A percentile compares a stretch with the other conserved stretches of the same genome.
These are phyloP conservation scores for Lophura swinhoii DNA, from an alignment of 2,797 vertebrate species.

Conservation along the genomic window DNA sequence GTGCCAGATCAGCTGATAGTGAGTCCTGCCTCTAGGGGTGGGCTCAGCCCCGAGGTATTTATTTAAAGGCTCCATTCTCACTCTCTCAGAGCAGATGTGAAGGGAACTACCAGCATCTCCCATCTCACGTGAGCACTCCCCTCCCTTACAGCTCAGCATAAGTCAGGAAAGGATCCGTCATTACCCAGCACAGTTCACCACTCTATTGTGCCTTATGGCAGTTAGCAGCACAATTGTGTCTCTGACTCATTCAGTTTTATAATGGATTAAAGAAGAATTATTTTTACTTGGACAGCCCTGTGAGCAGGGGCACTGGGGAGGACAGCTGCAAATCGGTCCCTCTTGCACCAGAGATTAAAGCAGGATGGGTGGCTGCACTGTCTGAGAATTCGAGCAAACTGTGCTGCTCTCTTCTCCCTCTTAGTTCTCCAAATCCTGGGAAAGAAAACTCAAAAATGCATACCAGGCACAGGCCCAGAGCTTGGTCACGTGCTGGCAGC, in stretches of 20 bases:
- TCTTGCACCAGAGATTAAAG: not conserved
- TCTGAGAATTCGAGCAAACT: not conserved
- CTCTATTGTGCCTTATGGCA: not conserved
- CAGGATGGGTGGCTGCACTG: not conserved
- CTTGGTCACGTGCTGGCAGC: fast-evolving
- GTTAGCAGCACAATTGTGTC: not conserved
- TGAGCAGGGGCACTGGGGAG: not conserved
- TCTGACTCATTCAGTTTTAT: not conserved
- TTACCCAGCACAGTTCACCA: not conserved
- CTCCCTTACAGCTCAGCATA: not conserved
- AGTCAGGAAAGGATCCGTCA: not conserved
- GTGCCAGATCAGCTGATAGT: fast-evolving
- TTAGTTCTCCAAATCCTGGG: not conserved
- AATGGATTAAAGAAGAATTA: not conserved
- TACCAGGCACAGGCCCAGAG: not conserved
- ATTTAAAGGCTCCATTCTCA: not conserved
- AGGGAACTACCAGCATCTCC: not conserved
- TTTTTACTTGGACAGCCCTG: not conserved
- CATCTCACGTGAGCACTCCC: fast-evolving
- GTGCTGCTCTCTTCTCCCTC: not conserved
- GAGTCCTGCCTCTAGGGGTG: not conserved
- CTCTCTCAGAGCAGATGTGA: fast-evolving
- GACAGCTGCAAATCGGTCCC: not conserved
- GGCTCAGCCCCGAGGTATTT: not conserved
- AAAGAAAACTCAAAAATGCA: fast-evolving